Percentiles rank a stretch among this genome's conserved stretches.
Evolutionary conservation across 2,888 invertebrate genomes (phyloP).

Genomic region (Molanna angustata): DNA sequence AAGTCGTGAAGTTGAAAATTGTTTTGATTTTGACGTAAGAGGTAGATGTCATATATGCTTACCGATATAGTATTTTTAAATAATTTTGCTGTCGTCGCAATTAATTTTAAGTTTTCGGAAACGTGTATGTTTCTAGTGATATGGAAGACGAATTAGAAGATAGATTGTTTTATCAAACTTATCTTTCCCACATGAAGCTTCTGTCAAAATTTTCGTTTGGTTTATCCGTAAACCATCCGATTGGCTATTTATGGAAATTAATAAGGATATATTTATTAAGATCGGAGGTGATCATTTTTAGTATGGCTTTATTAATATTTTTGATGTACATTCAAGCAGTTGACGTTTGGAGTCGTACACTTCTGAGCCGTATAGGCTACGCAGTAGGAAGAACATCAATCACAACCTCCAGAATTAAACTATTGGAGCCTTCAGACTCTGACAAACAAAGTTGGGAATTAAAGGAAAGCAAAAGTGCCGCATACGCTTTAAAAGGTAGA

Average conservation of each 20-base stretch:
- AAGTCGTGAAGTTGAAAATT: no score
- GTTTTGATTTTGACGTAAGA: conserved; percentile 22
- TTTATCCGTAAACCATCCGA: conserved; percentile 71
- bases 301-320: conserved; percentile 66
- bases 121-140: conserved; percentile 38
- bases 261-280: conserved; percentile 75
- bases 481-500: conserved; percentile 87
- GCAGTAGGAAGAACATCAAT: conserved; percentile 57
- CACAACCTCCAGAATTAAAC: conserved; percentile 57
- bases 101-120: background rate
- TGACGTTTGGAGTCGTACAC: conserved; percentile 76
- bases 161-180: conserved; percentile 83
- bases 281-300: conserved; percentile 75
- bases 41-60: no score
- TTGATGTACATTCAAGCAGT: conserved; percentile 80
- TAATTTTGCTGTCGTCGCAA: background rate
- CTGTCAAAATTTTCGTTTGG: conserved; percentile 78
- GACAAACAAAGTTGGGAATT: conserved; percentile 48
- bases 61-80: background rate
- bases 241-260: conserved; percentile 75
- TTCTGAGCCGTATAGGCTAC: conserved; percentile 68
- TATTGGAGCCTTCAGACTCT: conserved; percentile 54
- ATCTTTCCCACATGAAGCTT: conserved; percentile 81
- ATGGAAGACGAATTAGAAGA: conserved; percentile 95
- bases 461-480: conserved; percentile 49